Percentiles rank a stretch among this genome's conserved stretches.
Evolutionary conservation across 2,797 vertebrate genomes (phyloP).

Genomic region (Phyllotis vaccarum): DNA sequence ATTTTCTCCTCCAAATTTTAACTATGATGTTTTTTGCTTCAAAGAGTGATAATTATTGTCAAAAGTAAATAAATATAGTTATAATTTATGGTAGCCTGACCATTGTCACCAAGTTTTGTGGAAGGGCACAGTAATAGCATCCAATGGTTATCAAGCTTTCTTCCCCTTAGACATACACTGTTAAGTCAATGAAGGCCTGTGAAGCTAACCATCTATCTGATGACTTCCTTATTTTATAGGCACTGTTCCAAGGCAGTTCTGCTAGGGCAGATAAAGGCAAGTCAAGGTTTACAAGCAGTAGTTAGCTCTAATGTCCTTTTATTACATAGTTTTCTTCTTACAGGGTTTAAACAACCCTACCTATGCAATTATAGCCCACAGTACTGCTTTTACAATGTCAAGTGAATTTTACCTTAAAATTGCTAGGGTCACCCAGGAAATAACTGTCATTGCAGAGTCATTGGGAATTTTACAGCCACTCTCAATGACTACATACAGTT

Average conservation of each 20-base stretch:
- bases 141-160: conserved; percentile 50
- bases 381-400: conserved; percentile 70
- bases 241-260: not conserved
- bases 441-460: conserved; percentile 64
- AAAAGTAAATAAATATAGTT: conserved; percentile 73
- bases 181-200: conserved; percentile 64
- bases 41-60: conserved; percentile 61
- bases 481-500: conserved; percentile 77
- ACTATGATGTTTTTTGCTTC: conserved; percentile 69
- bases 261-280: not conserved
- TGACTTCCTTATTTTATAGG: conserved; percentile 17
- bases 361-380: conserved; percentile 54
- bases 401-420: conserved; percentile 81
- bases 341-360: not conserved
- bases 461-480: conserved; percentile 77
- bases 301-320: conserved; percentile 19
- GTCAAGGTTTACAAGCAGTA: conserved; percentile 42
- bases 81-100: conserved; percentile 64
- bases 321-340: not conserved
- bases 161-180: conserved; percentile 13
- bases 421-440: conserved; percentile 72
- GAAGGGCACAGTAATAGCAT: conserved; percentile 68
- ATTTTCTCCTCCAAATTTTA: conserved; percentile 56
- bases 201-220: not conserved
- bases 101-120: conserved; percentile 71